Base-by-base conservation (phyloP, 92 coral and sea anemone species). In the Actinostola sp. region DNA sequence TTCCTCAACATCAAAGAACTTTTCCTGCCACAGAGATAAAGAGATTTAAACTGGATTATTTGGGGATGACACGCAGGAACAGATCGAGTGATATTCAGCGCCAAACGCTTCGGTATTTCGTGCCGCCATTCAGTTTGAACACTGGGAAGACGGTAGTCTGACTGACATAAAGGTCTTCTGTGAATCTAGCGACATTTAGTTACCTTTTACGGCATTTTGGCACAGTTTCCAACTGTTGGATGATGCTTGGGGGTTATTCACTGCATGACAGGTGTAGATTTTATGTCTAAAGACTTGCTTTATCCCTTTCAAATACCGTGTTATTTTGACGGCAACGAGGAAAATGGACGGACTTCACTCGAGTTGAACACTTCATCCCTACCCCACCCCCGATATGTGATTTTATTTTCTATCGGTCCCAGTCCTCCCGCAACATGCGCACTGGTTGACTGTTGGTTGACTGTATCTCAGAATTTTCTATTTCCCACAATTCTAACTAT, bases 281-380 rank as follows among this genome's bases (percentile, higher is more conserved):
- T 12, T 0, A 44, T 10, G 45, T 25, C 19, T 21, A 6, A 27
- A 20, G 20, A 20, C 13, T 61, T 3, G 23, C 8, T 61, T 61
- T 61, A n/a, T 61, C 33, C 38, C 28, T 32, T 16, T 5, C 66
- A 59, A 34, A 42, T 61, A 11, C 55, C 46, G 45, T 12, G 74
- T 17, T 68, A 68, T 68, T 68, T 68, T 68, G 74, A 68, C 74
- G 61, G 74, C 59, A 61, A 57, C 64, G 32, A 29, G 10, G 64
- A 68, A 68, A 51, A 68, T 68, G 74, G 74, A 68, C 42, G 74
- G n/a, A 52, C 74, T 68, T 68, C 74, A 26, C 10, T 32, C 74
- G n/a, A 68, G 19, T 68, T 48, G 66, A 61, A 39, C 38, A 61
- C 17, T 27, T 12, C 66, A 31, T 20, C 48, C 66, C 66, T 61